Conservation (phyloP, 2,113 vertebrate genomes). For the Orientallactaga bullata region DNA sequence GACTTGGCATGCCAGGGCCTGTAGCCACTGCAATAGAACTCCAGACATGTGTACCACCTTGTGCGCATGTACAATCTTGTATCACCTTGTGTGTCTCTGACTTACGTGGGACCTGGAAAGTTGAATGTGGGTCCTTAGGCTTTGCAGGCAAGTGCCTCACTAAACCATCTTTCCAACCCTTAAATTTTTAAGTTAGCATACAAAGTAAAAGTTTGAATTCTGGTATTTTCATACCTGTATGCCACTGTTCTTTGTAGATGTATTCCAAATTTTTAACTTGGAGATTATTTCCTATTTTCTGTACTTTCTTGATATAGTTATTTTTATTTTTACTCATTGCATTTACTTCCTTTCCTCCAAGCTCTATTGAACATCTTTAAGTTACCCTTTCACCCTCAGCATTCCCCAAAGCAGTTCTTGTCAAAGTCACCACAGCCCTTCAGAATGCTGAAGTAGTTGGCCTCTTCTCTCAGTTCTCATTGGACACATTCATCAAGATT, state of each 20-base stretch:
- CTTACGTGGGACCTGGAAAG: too few relatives aligned
- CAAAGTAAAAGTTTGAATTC: not conserved
- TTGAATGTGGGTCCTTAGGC: too few relatives aligned
- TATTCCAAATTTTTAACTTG: not conserved
- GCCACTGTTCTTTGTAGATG: not conserved
- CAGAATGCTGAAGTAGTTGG: not conserved
- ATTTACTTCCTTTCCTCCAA: not conserved
- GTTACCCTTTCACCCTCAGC: not conserved
- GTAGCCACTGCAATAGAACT: too few relatives aligned
- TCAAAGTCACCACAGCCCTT: constrained; percentile 14
- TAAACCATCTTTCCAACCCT: too few relatives aligned
- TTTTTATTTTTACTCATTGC: not conserved
- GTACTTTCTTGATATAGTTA: constrained; percentile 1
- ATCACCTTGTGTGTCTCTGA: too few relatives aligned
- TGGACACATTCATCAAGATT: not conserved
- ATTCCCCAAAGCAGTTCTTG: not conserved
- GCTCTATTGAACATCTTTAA: not conserved
- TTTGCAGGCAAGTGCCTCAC: too few relatives aligned
- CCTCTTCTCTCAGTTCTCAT: constrained; percentile 9
- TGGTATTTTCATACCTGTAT: not conserved
- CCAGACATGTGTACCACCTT: too few relatives aligned
- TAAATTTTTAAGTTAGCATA: not conserved
- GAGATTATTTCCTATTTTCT: not conserved
- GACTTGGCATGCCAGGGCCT: too few relatives aligned
- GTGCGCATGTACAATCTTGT: too few relatives aligned